A percentile compares a stretch with the other conserved stretches of the same genome.
These are phyloP conservation scores for Platygyra sinensis DNA, from an alignment of 64 coral and sea anemone genomes.

Conservation along the genomic window DNA sequence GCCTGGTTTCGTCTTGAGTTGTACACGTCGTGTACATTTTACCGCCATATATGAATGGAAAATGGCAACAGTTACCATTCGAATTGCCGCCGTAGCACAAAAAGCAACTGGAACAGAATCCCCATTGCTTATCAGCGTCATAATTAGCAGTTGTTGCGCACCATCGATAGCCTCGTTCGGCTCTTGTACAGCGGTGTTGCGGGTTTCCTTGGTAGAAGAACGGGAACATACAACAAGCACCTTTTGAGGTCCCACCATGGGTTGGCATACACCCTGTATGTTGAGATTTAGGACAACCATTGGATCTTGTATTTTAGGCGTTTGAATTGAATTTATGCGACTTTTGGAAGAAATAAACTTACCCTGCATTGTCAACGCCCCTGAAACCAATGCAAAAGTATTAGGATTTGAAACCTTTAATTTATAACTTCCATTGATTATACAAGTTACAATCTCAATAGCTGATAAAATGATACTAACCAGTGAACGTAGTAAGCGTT, in stretches of 20 bases:
- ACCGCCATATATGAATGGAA: constrained; percentile 4
- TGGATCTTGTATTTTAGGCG: no score
- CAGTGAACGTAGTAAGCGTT: background rate
- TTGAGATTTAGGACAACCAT: background rate
- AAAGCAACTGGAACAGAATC: constrained; percentile 26
- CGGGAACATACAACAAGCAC: constrained; percentile 48
- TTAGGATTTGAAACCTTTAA: background rate
- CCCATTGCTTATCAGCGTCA: constrained; percentile 51
- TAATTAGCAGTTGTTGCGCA: constrained; percentile 31
- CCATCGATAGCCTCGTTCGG: constrained; percentile 44
- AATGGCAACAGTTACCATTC: constrained; percentile 40
- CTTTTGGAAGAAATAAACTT: background rate
- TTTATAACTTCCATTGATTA: background rate
- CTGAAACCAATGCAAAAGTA: background rate
- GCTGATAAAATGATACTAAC: background rate
- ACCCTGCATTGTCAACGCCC: background rate
- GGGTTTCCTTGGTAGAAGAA: constrained; percentile 35
- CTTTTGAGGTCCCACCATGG: constrained; percentile 44
- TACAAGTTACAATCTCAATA: no score
- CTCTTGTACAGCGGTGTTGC: constrained; percentile 49
- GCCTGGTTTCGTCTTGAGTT: background rate
- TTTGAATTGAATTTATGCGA: no score
- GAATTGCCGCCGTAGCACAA: constrained; percentile 48
- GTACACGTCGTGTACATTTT: constrained; percentile 17
- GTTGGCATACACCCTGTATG: constrained; percentile 45